Evolutionary conservation across 2,113 vertebrate species (phyloP), one percentile per base, ranked within the genome.

Genomic region (Cyanoderma ruficeps): DNA sequence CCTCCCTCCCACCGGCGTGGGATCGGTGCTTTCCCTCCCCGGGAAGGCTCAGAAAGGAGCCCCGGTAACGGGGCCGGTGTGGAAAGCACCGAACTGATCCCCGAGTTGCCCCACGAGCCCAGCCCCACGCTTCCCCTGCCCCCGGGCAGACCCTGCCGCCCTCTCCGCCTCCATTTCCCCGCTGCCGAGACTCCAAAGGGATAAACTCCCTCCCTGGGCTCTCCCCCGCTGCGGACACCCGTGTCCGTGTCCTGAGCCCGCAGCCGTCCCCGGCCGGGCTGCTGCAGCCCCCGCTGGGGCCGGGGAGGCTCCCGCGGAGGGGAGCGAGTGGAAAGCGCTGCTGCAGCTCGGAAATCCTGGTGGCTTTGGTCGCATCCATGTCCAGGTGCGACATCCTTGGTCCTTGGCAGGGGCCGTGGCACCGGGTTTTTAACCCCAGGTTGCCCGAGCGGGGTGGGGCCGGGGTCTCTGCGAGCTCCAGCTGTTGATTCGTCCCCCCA

Each of bases 1-100:
- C 31, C 11, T 59, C 28, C 5, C 8, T 37, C 8, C 23, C 7
- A 1, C 6, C 5, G 7, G 3, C 1, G 2, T 3, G 55, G 28
- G 21, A 8, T 17, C 6, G 7, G 16, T 44, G 47, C 16, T 33
- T 33, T 18, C 10, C 11, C 11, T 2, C 24, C 20, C 17, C 11
- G 28, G 37, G n/a, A 41, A 63, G 14, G 7, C 8, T 8, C 44
- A 19, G 25, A 21, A 30, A 27, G 21, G 22, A 74, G 8, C 22
- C 25, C 52, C 37, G 7, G 16, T 37, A 49, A 15, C 8, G 28
- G 35, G 22, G 11, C 19, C 23, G 17, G 10, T 21, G 56, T 6
- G 35, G 25, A 25, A 19, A 24, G 6, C 35, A 6, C 28, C 56
- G 27, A 14, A 5, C 24, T 7, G 28, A 7, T 23, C 47, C 57